Base-by-base conservation (phyloP, 2,888 invertebrate genomes). In the Busseola fusca region DNA sequence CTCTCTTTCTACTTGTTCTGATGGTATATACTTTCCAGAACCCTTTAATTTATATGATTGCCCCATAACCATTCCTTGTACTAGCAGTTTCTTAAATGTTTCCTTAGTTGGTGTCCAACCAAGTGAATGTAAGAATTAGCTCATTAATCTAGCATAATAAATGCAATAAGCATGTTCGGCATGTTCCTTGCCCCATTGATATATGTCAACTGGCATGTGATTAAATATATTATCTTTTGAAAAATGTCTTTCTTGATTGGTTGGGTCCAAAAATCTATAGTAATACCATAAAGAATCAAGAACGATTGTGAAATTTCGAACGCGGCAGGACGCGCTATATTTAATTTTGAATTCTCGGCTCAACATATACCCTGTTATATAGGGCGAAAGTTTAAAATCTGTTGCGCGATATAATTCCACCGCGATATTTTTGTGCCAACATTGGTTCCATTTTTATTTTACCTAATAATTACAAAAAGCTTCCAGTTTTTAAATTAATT, bases 231-330 rank as follows among this genome's bases (percentile, higher is more conserved):
- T 88, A 5, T 97, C 93, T 71, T 94, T 94, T 83, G 96, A 96
- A 92, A 98, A 98, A 76, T 98, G 98, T 82, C 95, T 93, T 3
- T 95, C 86, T 0, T 93, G 81, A 94, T 99, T 99, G 16, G 96
- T 89, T 0, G 98, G 96, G 94, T 99, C 99, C 81, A 99, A 95
- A 93, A 97, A 99, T 57, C 99, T 96, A 84, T 99, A 96, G 91
- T 97, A 99, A 81, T 99, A 99, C 99, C 99, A 99, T 0, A 99
- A 98, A 63, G 99, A 99, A 92, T 99, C 99, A 34, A 99, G n/a
- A n/a, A n/a, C n/a, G n/a, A n/a, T n/a, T n/a, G n/a, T n/a, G n/a
- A n/a, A n/a, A n/a, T n/a, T n/a, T n/a, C n/a, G n/a, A n/a, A n/a
- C n/a, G n/a, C n/a, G n/a, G n/a, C n/a, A n/a, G n/a, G n/a, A n/a